Percentiles rank a stretch among this genome's conserved stretches.
These are phyloP conservation scores for Mormyrus lacerda DNA, from an alignment of 2,113 vertebrate genomes.

Conservation along the genomic window DNA sequence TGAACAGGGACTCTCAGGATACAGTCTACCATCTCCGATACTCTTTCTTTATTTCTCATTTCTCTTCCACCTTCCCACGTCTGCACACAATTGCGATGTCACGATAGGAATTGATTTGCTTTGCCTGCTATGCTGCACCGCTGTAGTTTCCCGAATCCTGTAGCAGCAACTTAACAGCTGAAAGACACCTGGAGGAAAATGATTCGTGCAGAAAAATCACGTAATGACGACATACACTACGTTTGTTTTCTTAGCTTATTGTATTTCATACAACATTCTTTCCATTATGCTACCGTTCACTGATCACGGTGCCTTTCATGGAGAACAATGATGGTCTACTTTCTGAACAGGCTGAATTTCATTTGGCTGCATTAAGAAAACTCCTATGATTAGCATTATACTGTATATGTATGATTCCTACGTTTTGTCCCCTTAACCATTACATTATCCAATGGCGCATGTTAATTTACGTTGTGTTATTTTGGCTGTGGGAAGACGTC, in stretches of 20 bases:
- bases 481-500: neutral
- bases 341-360: too few species aligned
- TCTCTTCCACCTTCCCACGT: neutral
- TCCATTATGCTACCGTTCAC: neutral
- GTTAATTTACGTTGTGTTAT: neutral
- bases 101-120: neutral
- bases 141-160: neutral
- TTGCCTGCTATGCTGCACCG: neutral
- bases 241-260: neutral
- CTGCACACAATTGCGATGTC: neutral
- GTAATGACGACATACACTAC: neutral
- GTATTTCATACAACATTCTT: neutral
- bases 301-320: neutral
- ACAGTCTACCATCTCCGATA: neutral
- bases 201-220: neutral
- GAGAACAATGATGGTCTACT: neutral
- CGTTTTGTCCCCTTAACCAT: neutral
- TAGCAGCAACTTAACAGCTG: neutral
- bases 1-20: neutral
- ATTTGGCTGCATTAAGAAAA: neutral
- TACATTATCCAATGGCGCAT: neutral
- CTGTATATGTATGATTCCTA: neutral
- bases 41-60: neutral
- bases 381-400: neutral
- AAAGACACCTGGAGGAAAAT: neutral